Conservation (phyloP, 2,888 invertebrate species). For the Galerucella pusilla region DNA sequence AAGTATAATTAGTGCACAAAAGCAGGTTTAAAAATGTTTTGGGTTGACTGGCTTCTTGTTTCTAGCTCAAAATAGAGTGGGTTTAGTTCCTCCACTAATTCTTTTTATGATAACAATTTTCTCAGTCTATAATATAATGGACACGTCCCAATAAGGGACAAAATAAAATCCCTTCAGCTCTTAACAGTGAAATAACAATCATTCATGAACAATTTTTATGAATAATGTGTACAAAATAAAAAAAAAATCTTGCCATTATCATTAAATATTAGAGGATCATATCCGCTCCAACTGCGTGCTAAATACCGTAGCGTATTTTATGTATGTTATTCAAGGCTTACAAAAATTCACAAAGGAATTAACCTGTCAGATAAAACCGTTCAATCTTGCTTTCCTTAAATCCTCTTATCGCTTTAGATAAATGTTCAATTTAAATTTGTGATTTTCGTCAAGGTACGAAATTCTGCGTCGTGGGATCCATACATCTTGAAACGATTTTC, state of each 20-base stretch:
- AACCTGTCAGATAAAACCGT: constrained; percentile 37
- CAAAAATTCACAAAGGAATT: constrained; percentile 34
- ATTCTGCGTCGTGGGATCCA: constrained; percentile 21
- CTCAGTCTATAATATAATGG: no score
- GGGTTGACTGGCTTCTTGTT: no score
- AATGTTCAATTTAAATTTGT: constrained; percentile 41
- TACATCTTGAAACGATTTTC: constrained; percentile 24
- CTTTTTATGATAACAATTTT: no score
- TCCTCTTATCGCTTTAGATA: constrained; percentile 39
- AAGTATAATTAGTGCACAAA: no score
- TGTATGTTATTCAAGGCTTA: constrained; percentile 2
- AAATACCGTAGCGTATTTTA: constrained; percentile 11
- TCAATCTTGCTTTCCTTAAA: constrained; percentile 35
- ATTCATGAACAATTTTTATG: no score
- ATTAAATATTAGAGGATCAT: background rate
- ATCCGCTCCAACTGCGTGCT: background rate
- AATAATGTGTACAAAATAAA: background rate
- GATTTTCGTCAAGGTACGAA: constrained; percentile 35
- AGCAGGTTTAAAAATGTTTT: no score
- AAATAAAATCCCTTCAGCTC: no score
- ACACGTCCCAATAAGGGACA: no score
- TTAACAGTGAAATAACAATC: no score
- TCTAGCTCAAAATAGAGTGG: no score
- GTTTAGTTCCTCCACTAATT: no score
- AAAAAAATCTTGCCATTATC: background rate